Base-by-base conservation (phyloP, 2,113 vertebrate species). In the Chitala chitala region DNA sequence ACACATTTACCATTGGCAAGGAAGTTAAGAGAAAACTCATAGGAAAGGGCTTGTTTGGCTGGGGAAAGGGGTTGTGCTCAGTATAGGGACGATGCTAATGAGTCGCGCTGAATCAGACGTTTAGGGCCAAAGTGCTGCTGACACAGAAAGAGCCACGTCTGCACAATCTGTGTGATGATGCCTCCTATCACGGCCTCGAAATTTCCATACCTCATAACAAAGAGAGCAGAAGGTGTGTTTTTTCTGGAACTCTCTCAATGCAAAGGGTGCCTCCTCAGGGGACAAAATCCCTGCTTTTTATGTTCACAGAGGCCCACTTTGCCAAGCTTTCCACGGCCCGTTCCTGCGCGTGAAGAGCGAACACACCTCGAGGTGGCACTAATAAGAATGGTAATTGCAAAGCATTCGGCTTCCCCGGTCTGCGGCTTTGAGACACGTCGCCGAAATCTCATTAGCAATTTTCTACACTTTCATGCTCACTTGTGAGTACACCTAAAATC, bases 291-390 rank as follows among this genome's bases (percentile, higher is more conserved):
- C 20, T 51, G 48, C 20, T 20, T 51, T 20, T 51, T 51, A 51
- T 51, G 48, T 51, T 51, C 20, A 2, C 48, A 17, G 6, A 3
- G 17, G n/a, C 54, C 8, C 54, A 6, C 24, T 20, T 15, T 56
- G 8, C 54, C 54, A 20, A 20, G 54, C 7, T n/a, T 2, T 20
- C n/a, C 54, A 7, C 54, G 17, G 17, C 24, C 54, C n/a, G 17
- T 56, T 24, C 54, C 54, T 56, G 54, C 8, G 54, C n/a, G 15
- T 56, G 22, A 71, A 54, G 48, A 71, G 50, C 55, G 53, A 61
- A 24, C 5, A 24, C 54, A 24, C 54, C 8, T 4, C 24, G 54
- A 56, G 54, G 22, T 3, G 54, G n/a, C 20, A 22, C 24, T 9
- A 56, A 56, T n/a, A 1, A 7, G 54, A 56, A 8, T n/a, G 20